Evolutionary conservation across 2,888 invertebrate genomes (phyloP), one percentile per base, ranked within the genome.

Genomic region (Pocota personata): DNA sequence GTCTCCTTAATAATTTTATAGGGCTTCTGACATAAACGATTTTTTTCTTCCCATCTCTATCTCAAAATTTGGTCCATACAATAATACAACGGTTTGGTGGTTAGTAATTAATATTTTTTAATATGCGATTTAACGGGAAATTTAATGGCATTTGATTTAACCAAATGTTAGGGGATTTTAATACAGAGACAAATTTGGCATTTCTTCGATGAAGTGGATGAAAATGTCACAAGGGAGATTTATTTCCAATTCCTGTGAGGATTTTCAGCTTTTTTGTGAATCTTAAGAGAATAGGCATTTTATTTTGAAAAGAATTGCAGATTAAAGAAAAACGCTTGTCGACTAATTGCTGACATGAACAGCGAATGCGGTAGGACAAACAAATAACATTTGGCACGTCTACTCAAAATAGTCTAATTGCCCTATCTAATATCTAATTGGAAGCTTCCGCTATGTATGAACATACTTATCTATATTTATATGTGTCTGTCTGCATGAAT

Each of bases 101-200:
- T 5, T 71, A 46, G 48, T 71, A 46, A 46, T 46, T 35, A 58
- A 58, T 46, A 48, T 71, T 37, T 71, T 58, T 8, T 58, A 57
- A 71, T 71, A 48, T 58, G 35, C 14, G 46, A 58, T 43, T 58
- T 32, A 32, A 46, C 57, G 46, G 35, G n/a, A 14, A n/a, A 57
- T 57, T 57, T 57, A 21, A n/a, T 27, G 21, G 30, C 32, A 55
- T 55, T 55, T 19, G 12, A 55, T 55, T 40, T 19, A 52, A 40
- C 4, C 24, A 24, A 14, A 16, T 0, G 12, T 12, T 24, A 6
- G 32, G 32, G 55, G 10, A 8, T 8, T n/a, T n/a, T n/a, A 0
- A n/a, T 21, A 8, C 4, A 2, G 4, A 3, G 3, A 46, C 19
- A n/a, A 43, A 19, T 32, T 48, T 12, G 46, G 19, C n/a, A n/a